These are phyloP conservation scores for Trichogramma evanescens DNA, from an alignment of 2,888 invertebrate genomes.

Conservation along the genomic window DNA sequence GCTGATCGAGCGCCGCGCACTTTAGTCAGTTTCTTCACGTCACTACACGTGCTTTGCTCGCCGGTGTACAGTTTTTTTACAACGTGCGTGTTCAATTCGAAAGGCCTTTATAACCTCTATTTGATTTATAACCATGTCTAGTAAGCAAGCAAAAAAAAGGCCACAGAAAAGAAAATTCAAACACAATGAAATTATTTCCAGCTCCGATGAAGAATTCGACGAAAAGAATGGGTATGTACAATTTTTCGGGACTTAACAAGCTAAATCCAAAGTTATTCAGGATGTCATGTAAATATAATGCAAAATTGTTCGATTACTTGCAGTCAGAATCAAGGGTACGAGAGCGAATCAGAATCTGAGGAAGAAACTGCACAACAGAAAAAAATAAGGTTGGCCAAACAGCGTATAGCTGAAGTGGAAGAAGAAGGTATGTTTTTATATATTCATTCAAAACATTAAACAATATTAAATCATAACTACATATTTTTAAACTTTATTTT, in stretches of 20 bases:
- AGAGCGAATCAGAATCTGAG: slow-evolving; percentile 54
- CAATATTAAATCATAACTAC: neutral
- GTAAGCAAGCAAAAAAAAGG: neutral
- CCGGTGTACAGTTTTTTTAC: no score
- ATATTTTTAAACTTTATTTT: slow-evolving; percentile 13
- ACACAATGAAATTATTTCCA: slow-evolving; percentile 39
- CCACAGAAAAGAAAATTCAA: neutral
- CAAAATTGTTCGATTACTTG: neutral
- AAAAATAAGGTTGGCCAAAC: slow-evolving; percentile 79
- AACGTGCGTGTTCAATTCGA: no score
- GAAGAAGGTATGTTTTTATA: slow-evolving; percentile 53
- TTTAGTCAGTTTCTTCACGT: no score
- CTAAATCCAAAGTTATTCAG: neutral
- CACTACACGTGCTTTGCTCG: no score
- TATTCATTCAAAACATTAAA: neutral
- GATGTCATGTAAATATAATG: slow-evolving; percentile 3
- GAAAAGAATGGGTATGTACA: slow-evolving; percentile 31
- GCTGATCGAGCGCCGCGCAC: no score
- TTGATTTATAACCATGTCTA: neutral
- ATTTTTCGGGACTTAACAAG: slow-evolving; percentile 10
- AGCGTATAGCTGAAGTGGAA: slow-evolving; percentile 81
- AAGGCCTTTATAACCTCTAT: no score
- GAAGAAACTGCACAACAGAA: slow-evolving; percentile 86
- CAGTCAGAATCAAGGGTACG: slow-evolving; percentile 24
- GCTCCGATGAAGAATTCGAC: slow-evolving; percentile 43